Percentiles rank a stretch among this genome's conserved stretches.
These are phyloP conservation scores for Philotrypesis tridentata DNA, from an alignment of 1,140 invertebrate species.

Conservation along the genomic window DNA sequence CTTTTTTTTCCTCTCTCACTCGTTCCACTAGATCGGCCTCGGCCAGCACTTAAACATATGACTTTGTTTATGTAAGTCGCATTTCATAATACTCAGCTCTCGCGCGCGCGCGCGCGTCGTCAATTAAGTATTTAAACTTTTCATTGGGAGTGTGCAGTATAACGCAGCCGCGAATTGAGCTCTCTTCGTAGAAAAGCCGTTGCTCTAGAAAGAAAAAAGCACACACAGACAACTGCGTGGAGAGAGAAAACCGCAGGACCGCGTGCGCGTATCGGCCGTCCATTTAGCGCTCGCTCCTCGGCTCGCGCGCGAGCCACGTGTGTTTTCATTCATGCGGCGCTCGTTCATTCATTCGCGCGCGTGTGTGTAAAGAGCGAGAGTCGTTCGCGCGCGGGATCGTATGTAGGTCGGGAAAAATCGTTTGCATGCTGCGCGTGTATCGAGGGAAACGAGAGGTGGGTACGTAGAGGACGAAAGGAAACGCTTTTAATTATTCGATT, in stretches of 20 bases:
- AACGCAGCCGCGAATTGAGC: not conserved
- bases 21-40: slow-evolving; percentile 13
- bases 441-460: not conserved
- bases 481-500: not conserved
- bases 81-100: slow-evolving; percentile 5
- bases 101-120: not conserved
- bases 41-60: slow-evolving; percentile 14
- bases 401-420: slow-evolving; percentile 43
- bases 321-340: slow-evolving; percentile 2
- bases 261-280: not conserved
- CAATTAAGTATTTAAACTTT: slow-evolving; percentile 6
- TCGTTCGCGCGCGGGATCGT: slow-evolving; percentile 35
- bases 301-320: slow-evolving; percentile 2
- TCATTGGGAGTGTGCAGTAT: not conserved
- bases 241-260: not conserved
- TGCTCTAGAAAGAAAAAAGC: not conserved
- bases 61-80: slow-evolving; percentile 42
- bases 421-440: slow-evolving; percentile 25
- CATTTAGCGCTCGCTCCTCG: not conserved
- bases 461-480: not conserved
- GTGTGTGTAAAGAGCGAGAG: too few relatives aligned
- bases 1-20: not conserved
- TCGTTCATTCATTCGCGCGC: not conserved
- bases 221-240: not conserved
- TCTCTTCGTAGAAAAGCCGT: not conserved